Conservation (phyloP, 2,113 vertebrate genomes). For the Platysternon megacephalum region DNA sequence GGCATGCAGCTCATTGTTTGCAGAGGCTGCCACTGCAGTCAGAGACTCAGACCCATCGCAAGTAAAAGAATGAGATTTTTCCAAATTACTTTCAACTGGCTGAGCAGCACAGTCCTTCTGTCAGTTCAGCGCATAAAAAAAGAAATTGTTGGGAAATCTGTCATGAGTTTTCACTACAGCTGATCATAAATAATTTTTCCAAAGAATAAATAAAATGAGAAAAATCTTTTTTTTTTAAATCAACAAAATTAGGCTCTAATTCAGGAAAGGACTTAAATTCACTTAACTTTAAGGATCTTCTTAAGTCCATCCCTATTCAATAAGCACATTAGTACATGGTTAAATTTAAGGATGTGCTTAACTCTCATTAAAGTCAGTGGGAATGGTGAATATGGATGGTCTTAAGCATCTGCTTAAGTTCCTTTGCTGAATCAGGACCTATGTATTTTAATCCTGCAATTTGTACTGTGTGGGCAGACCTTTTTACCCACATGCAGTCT, state of each 20-base stretch:
- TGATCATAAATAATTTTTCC: not conserved
- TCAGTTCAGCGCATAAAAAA: not conserved
- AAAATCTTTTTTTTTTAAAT: too few relatives aligned
- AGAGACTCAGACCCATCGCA: slow-evolving; percentile 11
- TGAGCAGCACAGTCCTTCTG: not conserved
- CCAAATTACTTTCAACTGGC: not conserved
- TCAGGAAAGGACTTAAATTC: not conserved
- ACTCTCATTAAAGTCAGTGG: not conserved
- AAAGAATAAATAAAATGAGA: not conserved
- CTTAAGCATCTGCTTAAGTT: not conserved
- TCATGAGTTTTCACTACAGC: not conserved
- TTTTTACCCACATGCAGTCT: not conserved
- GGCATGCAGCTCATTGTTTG: not conserved
- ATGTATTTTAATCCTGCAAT: not conserved
- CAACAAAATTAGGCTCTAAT: not conserved
- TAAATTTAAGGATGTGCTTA: not conserved
- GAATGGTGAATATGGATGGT: not conserved
- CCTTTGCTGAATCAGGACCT: not conserved
- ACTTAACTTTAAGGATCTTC: not conserved
- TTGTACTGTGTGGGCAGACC: not conserved
- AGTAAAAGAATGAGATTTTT: slow-evolving; percentile 4
- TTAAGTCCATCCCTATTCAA: not conserved
- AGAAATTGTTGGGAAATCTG: slow-evolving; percentile 1
- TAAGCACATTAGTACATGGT: not conserved
- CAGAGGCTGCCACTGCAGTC: not conserved